These are phyloP conservation scores for Acrossocheilus fasciatus DNA, from an alignment of 2,797 vertebrate species.

Conservation along the genomic window DNA sequence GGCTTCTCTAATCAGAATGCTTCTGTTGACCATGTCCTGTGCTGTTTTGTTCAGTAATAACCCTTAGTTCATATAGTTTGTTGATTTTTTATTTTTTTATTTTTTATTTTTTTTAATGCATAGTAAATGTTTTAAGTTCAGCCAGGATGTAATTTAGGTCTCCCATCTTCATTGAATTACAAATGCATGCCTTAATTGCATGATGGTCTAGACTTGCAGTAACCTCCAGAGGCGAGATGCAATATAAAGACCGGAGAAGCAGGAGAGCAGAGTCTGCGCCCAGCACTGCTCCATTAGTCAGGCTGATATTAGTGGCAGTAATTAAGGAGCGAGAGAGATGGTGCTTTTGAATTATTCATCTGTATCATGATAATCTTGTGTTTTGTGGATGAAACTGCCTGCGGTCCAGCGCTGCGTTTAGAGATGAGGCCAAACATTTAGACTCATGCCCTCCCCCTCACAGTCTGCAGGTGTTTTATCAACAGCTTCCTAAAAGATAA, in stretches of 20 bases:
- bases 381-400: slow-evolving; percentile 28
- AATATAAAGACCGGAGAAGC: slow-evolving; percentile 36
- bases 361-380: slow-evolving; percentile 52
- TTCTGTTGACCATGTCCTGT: background rate
- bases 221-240: slow-evolving; percentile 28
- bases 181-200: slow-evolving; percentile 58
- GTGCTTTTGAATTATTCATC: slow-evolving; percentile 77
- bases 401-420: slow-evolving; percentile 10
- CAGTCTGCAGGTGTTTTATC: slow-evolving; percentile 29
- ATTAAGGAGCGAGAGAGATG: slow-evolving; percentile 74
- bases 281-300: slow-evolving; percentile 62
- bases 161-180: slow-evolving; percentile 65
- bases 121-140: background rate
- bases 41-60: background rate
- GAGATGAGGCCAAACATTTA: slow-evolving; percentile 43
- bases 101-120: background rate
- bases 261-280: background rate
- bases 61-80: background rate
- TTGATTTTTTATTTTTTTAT: background rate
- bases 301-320: slow-evolving; percentile 74
- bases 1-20: background rate
- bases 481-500: background rate
- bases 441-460: slow-evolving; percentile 10
- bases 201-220: slow-evolving; percentile 23
- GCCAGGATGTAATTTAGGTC: slow-evolving; percentile 68